These are phyloP conservation scores for Graptemys geographica DNA, from an alignment of 2,797 vertebrate species.

Conservation along the genomic window DNA sequence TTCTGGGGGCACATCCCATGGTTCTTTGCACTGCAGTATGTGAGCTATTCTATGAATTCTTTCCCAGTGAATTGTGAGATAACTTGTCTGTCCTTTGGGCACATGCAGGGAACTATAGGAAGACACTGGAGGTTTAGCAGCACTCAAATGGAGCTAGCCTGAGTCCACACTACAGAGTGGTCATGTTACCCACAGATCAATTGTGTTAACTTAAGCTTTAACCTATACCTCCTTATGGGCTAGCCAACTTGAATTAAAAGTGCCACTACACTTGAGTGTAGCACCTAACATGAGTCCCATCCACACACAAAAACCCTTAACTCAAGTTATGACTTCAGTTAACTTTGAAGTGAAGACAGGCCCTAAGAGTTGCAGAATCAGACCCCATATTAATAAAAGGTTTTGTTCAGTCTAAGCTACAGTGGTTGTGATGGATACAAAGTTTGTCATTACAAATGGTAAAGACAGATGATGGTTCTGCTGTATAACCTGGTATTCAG, in stretches of 20 bases:
- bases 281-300: too few species aligned
- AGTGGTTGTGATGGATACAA: too few species aligned
- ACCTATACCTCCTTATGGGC: not conserved
- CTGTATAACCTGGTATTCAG: too few species aligned
- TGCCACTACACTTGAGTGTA: not conserved
- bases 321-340: too few species aligned
- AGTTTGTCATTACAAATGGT: too few species aligned
- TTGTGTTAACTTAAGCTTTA: not conserved
- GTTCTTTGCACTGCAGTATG: not conserved
- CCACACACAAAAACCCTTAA: too few species aligned
- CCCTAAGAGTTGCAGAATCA: too few species aligned
- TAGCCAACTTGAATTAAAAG: not conserved
- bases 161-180: not conserved
- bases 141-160: not conserved
- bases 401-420: too few species aligned
- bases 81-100: slow-evolving; percentile 4
- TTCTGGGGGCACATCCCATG: not conserved
- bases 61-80: slow-evolving; percentile 11
- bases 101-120: not conserved
- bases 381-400: too few species aligned
- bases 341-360: too few species aligned
- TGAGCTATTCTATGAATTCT: not conserved
- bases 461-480: too few species aligned
- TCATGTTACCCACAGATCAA: not conserved
- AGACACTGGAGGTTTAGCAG: slow-evolving; percentile 12